phyloP scores from a whole-genome alignment of 2,888 invertebrate genomes.

The Buathra laborator region DNA sequence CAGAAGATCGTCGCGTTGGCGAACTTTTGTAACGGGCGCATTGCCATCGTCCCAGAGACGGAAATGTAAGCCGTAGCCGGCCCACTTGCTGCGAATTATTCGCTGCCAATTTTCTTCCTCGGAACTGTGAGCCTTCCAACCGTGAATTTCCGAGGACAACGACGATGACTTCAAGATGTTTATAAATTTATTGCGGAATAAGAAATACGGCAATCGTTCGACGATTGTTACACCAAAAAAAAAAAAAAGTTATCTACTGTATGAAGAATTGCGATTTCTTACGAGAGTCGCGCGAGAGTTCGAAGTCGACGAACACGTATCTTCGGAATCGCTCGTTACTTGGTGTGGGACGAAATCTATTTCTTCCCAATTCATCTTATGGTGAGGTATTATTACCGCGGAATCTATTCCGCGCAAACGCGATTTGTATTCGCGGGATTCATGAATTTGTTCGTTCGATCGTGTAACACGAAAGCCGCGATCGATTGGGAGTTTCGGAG shows the following conservation, averaged over 20 bases:
- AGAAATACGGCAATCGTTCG: too few relatives aligned
- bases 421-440: constrained; percentile 12
- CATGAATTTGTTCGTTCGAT: not conserved
- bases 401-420: constrained; percentile 41
- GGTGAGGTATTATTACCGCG: constrained; percentile 53
- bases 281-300: constrained; percentile 22
- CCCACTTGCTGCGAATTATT: constrained; percentile 75
- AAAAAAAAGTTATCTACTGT: not conserved
- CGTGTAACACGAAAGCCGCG: not conserved
- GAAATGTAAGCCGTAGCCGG: constrained; percentile 71
- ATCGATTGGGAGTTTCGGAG: constrained; percentile 22
- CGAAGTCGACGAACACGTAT: constrained; percentile 47
- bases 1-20: constrained; percentile 57
- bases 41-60: constrained; percentile 75
- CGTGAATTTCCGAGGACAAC: constrained; percentile 35
- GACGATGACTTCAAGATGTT: constrained; percentile 41
- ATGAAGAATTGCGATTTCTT: not conserved
- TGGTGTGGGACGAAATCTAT: constrained; percentile 24
- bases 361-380: constrained; percentile 63
- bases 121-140: constrained; percentile 29
- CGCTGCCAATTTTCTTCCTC: constrained; percentile 60
- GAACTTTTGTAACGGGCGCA: constrained; percentile 72
- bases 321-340: constrained; percentile 10
- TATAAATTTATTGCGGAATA: constrained; percentile 3
- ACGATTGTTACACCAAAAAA: too few relatives aligned